Evolutionary conservation across 2,113 vertebrate genomes (phyloP).

Genomic region (Eurystomus gularis): DNA sequence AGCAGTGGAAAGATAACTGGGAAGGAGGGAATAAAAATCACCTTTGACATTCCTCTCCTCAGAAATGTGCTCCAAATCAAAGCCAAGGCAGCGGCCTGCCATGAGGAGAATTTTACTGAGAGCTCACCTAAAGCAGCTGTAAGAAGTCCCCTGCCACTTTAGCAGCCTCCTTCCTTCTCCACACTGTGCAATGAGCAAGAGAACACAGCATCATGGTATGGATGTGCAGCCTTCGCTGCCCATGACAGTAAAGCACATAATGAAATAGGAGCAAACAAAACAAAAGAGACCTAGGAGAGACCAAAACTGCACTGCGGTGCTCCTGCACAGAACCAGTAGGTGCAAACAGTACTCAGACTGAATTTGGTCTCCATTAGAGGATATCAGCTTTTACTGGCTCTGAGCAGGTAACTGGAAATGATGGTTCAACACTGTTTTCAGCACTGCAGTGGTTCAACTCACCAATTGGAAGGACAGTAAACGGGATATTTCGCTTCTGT

Average conservation of each 20-base stretch:
- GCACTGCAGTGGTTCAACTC: not conserved
- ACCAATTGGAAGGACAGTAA: not conserved
- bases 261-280: not conserved
- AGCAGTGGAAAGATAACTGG: not conserved
- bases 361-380: not conserved
- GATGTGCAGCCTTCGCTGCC: not conserved
- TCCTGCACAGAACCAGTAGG: not conserved
- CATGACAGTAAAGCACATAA: rapidly evolving
- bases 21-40: not conserved
- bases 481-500: not conserved
- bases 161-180: not conserved
- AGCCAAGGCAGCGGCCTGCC: not conserved
- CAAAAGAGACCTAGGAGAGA: not conserved
- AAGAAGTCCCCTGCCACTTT: not conserved
- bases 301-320: not conserved
- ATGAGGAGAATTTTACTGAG: not conserved
- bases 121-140: not conserved
- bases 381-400: not conserved
- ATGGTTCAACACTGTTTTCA: not conserved
- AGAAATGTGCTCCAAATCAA: rapidly evolving
- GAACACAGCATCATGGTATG: rapidly evolving
- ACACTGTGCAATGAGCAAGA: rapidly evolving
- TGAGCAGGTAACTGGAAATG: not conserved
- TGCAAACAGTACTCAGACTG: not conserved
- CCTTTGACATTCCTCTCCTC: not conserved